These are phyloP conservation scores for Heteropelma amictum DNA, from an alignment of 2,888 invertebrate species.

Conservation along the genomic window DNA sequence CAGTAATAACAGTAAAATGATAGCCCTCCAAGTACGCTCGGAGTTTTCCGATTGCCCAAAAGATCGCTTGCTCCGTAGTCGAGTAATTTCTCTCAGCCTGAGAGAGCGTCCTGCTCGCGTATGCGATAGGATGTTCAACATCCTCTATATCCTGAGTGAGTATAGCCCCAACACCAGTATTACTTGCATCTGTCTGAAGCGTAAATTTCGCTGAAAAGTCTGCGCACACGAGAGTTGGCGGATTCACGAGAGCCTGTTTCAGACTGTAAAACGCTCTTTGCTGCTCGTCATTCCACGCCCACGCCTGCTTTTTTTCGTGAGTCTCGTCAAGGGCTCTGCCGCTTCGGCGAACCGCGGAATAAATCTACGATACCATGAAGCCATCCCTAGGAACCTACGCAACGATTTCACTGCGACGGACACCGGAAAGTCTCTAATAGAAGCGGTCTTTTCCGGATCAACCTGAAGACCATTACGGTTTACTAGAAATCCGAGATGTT, in stretches of 20 bases:
- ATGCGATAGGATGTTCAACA: conserved; percentile 38
- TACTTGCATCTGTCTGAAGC: conserved; percentile 49
- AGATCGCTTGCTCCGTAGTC: conserved; percentile 22
- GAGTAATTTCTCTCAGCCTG: conserved; percentile 37
- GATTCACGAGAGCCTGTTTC: conserved; percentile 32
- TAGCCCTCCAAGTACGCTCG: conserved; percentile 36
- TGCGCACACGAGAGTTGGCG: conserved; percentile 52
- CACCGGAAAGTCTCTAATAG: not conserved
- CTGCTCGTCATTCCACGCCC: not conserved
- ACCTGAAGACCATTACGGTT: conserved; percentile 11
- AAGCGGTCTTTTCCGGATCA: not conserved
- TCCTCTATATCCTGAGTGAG: not conserved
- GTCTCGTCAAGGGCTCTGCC: not conserved
- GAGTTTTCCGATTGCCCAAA: conserved; percentile 27
- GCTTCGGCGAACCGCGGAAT: not conserved
- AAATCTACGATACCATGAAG: conserved; percentile 10
- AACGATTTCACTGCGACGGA: not conserved
- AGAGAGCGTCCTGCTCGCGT: conserved; percentile 44
- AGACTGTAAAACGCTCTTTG: conserved; percentile 24
- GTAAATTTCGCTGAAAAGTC: conserved; percentile 52
- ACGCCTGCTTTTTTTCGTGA: not conserved
- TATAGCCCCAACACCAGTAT: conserved; percentile 8
- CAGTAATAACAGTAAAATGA: conserved; percentile 30
- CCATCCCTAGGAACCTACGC: not conserved
- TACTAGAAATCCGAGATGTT: conserved; percentile 63